Conservation (phyloP, 2,113 vertebrate genomes). For the Charadrius vociferus region DNA sequence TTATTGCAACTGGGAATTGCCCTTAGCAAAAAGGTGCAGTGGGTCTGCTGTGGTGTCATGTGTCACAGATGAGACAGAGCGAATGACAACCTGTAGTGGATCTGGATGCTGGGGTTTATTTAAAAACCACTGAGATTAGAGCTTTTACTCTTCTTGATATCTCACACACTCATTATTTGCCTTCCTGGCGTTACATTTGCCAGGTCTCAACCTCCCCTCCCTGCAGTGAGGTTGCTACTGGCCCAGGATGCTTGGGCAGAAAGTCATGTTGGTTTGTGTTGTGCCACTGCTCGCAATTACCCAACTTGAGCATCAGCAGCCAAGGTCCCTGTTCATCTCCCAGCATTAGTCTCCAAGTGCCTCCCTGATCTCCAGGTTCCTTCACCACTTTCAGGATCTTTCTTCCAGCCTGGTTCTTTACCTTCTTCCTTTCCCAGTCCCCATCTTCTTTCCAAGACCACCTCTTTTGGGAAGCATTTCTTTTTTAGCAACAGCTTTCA, state of each 20-base stretch:
- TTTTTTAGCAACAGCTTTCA: background rate
- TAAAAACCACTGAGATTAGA: background rate
- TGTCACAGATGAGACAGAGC: background rate
- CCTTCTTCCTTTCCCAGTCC: background rate
- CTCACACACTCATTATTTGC: background rate
- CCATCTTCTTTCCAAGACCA: background rate
- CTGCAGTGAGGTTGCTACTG: background rate
- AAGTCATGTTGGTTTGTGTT: background rate
- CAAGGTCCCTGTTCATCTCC: fast-evolving
- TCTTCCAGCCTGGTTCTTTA: background rate
- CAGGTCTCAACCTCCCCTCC: background rate
- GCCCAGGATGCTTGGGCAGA: background rate
- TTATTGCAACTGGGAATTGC: background rate
- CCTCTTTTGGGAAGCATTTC: fast-evolving
- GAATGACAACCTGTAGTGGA: background rate
- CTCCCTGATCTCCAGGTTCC: background rate
- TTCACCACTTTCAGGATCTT: background rate
- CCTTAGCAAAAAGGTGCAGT: background rate
- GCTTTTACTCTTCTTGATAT: background rate
- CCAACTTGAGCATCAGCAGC: background rate
- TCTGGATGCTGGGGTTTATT: background rate
- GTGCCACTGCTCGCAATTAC: background rate
- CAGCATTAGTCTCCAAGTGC: background rate
- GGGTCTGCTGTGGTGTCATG: background rate
- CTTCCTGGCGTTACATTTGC: background rate